Evolutionary conservation across 2,113 vertebrate genomes (phyloP), one percentile per base, ranked within the genome.

Genomic region (Narcine bancroftii): DNA sequence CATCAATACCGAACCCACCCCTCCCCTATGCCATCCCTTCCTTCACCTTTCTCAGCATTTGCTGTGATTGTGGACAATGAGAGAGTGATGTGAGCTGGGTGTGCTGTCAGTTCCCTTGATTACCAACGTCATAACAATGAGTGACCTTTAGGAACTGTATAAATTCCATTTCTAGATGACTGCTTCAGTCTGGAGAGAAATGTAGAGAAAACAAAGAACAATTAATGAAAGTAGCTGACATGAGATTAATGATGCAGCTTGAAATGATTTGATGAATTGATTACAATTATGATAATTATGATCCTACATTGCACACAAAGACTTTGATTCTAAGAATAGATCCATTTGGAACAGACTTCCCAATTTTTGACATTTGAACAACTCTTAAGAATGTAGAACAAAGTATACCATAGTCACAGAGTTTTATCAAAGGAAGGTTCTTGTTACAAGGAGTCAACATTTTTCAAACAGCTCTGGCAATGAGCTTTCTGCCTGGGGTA

Each of bases 201-300:
- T 65, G 36, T 42, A 66, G 63, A 56, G 60, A 89, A 65, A 63
- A 39, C 85, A 39, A 89, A 89, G n/a, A 65, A 89, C 60, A 63
- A 6, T 89, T 89, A 89, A 89, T 89, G 60, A 89, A 89, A n/a
- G 60, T 42, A 63, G 60, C 36, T 65, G 60, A 24, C 60, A 39
- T 65, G 60, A 63, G 85, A 56, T 89, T 89, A 89, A 63, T 89
- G 85, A 65, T 65, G 60, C 63, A n/a, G 60, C 85, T 50, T 89
- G 79, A 89, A 89, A n/a, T 65, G 85, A 89, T 89, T 63, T 89
- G 85, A n/a, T 89, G 85, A 89, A 65, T 50, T 89, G 85, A 89
- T 89, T 63, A 89, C 85, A 66, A 65, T 89, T 53, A 83, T 83
- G 79, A 83, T 83, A 83, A 83, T 83, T 83, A 83, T 83, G 33